These are phyloP conservation scores for Eleutherodactylus coqui DNA, from an alignment of 2,797 vertebrate species.

Conservation along the genomic window DNA sequence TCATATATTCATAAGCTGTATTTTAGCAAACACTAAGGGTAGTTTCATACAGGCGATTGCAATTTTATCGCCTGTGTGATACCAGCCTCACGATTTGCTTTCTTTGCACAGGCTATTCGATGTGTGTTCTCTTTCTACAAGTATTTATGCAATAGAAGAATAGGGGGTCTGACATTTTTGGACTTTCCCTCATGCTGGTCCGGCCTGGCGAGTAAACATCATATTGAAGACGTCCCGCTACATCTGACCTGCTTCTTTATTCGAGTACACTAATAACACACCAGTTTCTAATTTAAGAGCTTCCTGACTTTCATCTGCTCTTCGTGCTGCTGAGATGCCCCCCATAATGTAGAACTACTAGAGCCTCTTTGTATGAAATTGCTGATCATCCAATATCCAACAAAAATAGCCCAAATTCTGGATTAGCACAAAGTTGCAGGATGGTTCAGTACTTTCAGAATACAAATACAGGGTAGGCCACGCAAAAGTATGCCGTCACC, in stretches of 20 bases:
- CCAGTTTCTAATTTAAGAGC: not conserved
- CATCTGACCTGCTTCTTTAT: not conserved
- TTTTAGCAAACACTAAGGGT: not conserved
- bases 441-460: not conserved
- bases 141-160: not conserved
- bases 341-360: not conserved
- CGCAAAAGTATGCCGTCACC: no score
- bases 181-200: not conserved
- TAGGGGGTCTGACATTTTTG: slow-evolving; percentile 21
- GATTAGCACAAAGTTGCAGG: not conserved
- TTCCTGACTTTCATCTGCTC: slow-evolving; percentile 5
- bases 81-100: not conserved
- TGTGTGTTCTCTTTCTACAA: not conserved
- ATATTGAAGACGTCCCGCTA: not conserved
- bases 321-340: no score
- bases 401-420: not conserved
- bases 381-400: not conserved
- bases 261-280: not conserved
- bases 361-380: not conserved
- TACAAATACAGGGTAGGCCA: no score
- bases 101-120: not conserved
- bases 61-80: no score
- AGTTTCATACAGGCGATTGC: no score
- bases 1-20: not conserved
- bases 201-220: not conserved